A percentile compares a stretch with the other conserved stretches of the same genome.
Evolutionary conservation across 2,113 vertebrate species (phyloP).

Genomic region (Melanotaenia duboulayi): DNA sequence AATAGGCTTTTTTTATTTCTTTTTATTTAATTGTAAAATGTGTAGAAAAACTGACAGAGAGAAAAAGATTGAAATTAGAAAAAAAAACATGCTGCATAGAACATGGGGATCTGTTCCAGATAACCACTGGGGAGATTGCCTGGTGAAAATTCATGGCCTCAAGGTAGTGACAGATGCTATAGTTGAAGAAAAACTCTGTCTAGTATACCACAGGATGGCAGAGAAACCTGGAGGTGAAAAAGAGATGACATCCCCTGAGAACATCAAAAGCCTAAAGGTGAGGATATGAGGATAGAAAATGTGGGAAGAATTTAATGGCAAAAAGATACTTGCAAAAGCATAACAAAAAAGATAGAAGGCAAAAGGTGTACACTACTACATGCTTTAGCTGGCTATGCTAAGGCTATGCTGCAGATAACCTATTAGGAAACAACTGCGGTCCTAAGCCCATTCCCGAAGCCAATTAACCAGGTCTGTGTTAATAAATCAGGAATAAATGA

Average conservation of each 20-base stretch:
- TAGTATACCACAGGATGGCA: constrained; percentile 22
- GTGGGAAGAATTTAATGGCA: constrained; percentile 12
- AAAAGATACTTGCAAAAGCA: not conserved
- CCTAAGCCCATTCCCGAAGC: constrained; percentile 34
- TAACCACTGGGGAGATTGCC: constrained; percentile 55
- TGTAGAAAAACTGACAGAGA: constrained; percentile 9
- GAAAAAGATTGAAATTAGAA: constrained; percentile 39
- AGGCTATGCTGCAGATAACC: constrained; percentile 12
- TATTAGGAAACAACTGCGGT: constrained; percentile 19
- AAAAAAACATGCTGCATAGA: constrained; percentile 29
- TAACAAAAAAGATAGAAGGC: constrained; percentile 10
- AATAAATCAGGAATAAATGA: constrained; percentile 59
- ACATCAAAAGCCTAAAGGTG: constrained; percentile 39
- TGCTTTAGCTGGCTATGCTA: constrained; percentile 17
- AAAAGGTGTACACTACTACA: constrained; percentile 9
- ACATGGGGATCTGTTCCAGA: constrained; percentile 41
- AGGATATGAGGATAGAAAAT: constrained; percentile 11
- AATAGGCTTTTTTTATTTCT: not conserved
- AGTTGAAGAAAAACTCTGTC: constrained; percentile 48
- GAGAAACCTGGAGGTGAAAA: constrained; percentile 41
- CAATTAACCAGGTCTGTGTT: constrained; percentile 51
- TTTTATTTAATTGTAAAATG: not conserved
- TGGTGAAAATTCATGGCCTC: constrained; percentile 49
- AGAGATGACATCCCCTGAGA: constrained; percentile 34
- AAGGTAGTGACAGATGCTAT: constrained; percentile 52